Conservation (phyloP, 2,113 vertebrate genomes). For the Quiscalus mexicanus region DNA sequence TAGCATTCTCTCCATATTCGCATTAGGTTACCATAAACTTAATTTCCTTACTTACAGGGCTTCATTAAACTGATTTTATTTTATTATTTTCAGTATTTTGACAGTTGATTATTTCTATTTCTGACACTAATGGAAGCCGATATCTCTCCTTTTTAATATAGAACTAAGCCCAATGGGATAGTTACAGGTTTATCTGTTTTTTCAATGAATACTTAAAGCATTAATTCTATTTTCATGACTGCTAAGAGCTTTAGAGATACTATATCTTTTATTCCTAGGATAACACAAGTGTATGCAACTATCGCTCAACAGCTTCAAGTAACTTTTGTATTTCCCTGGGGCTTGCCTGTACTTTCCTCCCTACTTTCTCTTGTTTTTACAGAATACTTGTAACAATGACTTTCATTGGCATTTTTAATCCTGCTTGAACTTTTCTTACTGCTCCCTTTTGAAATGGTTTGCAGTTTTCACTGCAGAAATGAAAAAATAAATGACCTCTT, state of each 20-base stretch:
- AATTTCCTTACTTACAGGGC: background rate
- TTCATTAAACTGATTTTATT: background rate
- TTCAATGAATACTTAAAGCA: background rate
- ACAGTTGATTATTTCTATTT: background rate
- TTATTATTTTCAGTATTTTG: background rate
- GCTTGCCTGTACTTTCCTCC: background rate
- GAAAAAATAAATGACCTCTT: background rate
- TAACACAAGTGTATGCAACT: background rate
- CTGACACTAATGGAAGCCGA: background rate
- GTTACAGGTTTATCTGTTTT: background rate
- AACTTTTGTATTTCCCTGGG: background rate
- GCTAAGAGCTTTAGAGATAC: background rate
- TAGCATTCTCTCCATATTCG: background rate
- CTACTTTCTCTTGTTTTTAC: background rate
- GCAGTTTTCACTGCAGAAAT: background rate
- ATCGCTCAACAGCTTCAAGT: background rate
- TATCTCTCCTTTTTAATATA: background rate
- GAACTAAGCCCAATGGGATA: background rate
- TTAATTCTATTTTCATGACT: background rate
- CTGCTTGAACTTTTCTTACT: background rate
- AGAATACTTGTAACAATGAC: background rate
- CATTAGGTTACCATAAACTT: background rate
- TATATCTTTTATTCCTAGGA: background rate
- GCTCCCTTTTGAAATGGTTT: background rate
- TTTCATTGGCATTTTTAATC: background rate